These are phyloP conservation scores for Drosophila prostipennis DNA, from an alignment of 2,888 invertebrate genomes.

Conservation along the genomic window DNA sequence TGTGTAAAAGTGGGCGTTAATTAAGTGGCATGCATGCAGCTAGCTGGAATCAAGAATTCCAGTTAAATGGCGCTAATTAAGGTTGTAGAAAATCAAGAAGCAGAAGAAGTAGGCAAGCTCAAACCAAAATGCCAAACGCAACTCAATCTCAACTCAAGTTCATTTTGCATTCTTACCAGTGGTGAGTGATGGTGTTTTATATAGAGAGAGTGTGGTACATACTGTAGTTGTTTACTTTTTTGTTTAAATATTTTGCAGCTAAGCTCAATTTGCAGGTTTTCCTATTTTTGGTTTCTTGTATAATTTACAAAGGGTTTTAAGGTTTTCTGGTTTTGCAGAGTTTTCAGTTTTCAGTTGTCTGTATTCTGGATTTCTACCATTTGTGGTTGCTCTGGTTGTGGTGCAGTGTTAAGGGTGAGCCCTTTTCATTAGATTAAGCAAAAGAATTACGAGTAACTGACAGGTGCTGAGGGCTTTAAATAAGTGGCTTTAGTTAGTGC, in stretches of 20 bases:
- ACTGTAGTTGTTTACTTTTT: slow-evolving; percentile 4
- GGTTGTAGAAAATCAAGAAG: slow-evolving; percentile 1
- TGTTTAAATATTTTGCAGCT: slow-evolving; percentile 41
- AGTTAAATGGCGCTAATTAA: slow-evolving; percentile 14
- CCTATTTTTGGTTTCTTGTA: slow-evolving; percentile 44
- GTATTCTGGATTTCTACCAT: slow-evolving; percentile 18
- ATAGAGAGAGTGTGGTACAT: slow-evolving; percentile 30
- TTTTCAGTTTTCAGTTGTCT: slow-evolving; percentile 4
- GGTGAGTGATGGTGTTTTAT: slow-evolving; percentile 43
- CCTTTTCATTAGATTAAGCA: slow-evolving; percentile 24
- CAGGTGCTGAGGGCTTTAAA: slow-evolving; percentile 35
- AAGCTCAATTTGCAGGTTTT: slow-evolving; percentile 69
- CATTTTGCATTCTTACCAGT: slow-evolving; percentile 75
- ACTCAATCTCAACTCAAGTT: slow-evolving; percentile 57
- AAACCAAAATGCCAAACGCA: slow-evolving; percentile 38
- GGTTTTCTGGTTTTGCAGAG: slow-evolving; percentile 13
- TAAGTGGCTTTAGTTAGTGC: slow-evolving; percentile 42
- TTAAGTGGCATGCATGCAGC: slow-evolving; percentile 43
- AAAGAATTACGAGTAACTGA: slow-evolving; percentile 33
- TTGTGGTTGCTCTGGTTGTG: slow-evolving; percentile 25
- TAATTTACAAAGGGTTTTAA: slow-evolving; percentile 51
- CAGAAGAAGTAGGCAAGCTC: slow-evolving; percentile 1
- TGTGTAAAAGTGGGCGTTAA: slow-evolving; percentile 25
- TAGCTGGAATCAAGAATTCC: slow-evolving; percentile 21
- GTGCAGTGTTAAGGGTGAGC: slow-evolving; percentile 20